These are phyloP conservation scores for Eudasyphora cyanicolor DNA, from an alignment of 2,888 invertebrate species.

Conservation along the genomic window DNA sequence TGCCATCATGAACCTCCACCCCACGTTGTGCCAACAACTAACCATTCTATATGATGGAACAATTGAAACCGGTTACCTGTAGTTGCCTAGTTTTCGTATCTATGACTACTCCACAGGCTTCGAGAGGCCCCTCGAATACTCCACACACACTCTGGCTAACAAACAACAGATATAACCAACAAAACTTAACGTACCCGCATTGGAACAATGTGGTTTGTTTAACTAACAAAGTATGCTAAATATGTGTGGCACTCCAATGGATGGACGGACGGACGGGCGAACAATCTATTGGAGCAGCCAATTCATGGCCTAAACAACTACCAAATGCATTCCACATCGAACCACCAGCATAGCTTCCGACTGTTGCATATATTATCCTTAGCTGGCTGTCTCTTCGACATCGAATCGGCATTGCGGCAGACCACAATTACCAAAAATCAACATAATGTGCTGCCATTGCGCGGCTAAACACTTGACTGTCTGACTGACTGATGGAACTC, in stretches of 20 bases:
- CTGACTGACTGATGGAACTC: not conserved
- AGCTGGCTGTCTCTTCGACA: not conserved
- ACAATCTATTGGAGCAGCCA: no score
- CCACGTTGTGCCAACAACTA: not conserved
- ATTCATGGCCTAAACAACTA: slow-evolving; percentile 39
- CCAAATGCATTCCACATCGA: not conserved
- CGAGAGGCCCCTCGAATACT: not conserved
- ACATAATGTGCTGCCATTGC: slow-evolving; percentile 36
- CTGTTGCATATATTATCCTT: not conserved
- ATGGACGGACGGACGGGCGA: not conserved
- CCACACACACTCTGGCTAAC: not conserved
- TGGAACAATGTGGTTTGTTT: slow-evolving; percentile 21
- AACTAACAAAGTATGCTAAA: slow-evolving; percentile 51
- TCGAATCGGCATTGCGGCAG: not conserved
- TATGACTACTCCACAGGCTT: not conserved
- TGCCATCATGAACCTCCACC: not conserved
- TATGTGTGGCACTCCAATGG: not conserved
- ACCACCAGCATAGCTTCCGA: not conserved
- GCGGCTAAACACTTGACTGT: slow-evolving; percentile 10
- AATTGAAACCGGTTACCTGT: slow-evolving; percentile 27
- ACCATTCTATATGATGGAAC: not conserved
- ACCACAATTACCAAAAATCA: slow-evolving; percentile 57
- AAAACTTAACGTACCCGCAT: not conserved
- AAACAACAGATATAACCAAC: not conserved
- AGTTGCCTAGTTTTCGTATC: not conserved